A percentile compares a stretch with the other conserved stretches of the same genome.
phyloP scores from a whole-genome alignment of 2,797 vertebrate species.

The Chelon labrosus region DNA sequence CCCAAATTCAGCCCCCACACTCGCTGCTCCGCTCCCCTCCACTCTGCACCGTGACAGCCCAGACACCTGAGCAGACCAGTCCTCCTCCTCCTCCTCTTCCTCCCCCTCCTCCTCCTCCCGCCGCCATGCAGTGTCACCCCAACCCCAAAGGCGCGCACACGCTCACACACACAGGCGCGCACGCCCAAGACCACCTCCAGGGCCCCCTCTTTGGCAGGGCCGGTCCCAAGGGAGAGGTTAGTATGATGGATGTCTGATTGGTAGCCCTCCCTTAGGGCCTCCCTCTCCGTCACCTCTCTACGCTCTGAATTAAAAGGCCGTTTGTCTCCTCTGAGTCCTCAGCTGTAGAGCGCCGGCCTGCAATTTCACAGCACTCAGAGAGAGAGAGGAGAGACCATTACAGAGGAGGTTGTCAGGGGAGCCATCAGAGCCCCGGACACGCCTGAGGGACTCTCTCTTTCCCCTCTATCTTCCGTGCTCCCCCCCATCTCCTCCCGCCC shows the following conservation, averaged over 20 bases:
- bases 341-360: constrained; percentile 86
- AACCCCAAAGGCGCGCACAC: constrained; percentile 40
- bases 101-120: constrained; percentile 44
- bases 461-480: constrained; percentile 70
- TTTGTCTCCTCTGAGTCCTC: constrained; percentile 89
- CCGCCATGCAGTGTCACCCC: constrained; percentile 61
- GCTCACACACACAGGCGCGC: constrained; percentile 45
- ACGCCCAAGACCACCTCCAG: constrained; percentile 73
- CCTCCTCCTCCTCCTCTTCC: constrained; percentile 33
- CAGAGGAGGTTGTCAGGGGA: constrained; percentile 88
- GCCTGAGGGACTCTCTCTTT: constrained; percentile 77
- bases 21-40: constrained; percentile 26
- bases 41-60: constrained; percentile 61
- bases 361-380: constrained; percentile 89
- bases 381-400: constrained; percentile 86
- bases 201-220: constrained; percentile 78
- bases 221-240: constrained; percentile 83
- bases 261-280: constrained; percentile 86
- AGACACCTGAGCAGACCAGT: constrained; percentile 73
- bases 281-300: constrained; percentile 85
- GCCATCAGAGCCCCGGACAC: constrained; percentile 83
- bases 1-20: constrained; percentile 13
- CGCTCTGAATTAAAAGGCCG: constrained; percentile 90
- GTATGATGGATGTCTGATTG: constrained; percentile 90
- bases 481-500: constrained; percentile 60